Evolutionary conservation across 1,140 invertebrate genomes (phyloP).

Genomic region (Agraylea sexmaculata): DNA sequence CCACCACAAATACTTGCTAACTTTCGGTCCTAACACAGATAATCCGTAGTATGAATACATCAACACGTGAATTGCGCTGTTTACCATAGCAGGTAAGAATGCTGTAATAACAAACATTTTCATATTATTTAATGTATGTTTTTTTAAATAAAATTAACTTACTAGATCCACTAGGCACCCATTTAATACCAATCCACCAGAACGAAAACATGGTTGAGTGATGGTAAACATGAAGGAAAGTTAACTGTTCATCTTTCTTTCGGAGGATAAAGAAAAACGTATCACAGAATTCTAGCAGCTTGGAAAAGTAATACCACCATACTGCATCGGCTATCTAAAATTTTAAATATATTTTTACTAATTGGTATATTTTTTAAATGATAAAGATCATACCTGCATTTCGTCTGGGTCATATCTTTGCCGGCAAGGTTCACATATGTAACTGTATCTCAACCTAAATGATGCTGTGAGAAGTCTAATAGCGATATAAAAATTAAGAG

Average conservation of each 20-base stretch:
- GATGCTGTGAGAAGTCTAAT: conserved; percentile 62
- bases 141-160: conserved; percentile 34
- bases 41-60: conserved; percentile 92
- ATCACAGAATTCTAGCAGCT: conserved; percentile 86
- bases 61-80: conserved; percentile 81
- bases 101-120: conserved; percentile 42
- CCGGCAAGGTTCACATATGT: conserved; percentile 79
- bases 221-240: conserved; percentile 85
- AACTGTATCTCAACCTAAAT: conserved; percentile 70
- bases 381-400: conserved; percentile 51
- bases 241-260: conserved; percentile 78
- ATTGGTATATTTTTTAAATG: not conserved
- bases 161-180: conserved; percentile 90
- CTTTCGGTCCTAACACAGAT: conserved; percentile 64
- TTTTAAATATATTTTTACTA: conserved; percentile 13
- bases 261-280: conserved; percentile 84
- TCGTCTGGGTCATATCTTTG: conserved; percentile 73
- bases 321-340: conserved; percentile 80
- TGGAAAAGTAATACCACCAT: conserved; percentile 97
- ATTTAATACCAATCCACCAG: conserved; percentile 95
- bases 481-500: conserved; percentile 77
- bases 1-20: conserved; percentile 83
- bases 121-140: not conserved
- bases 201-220: conserved; percentile 85
- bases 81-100: conserved; percentile 78